A percentile compares a stretch with the other conserved stretches of the same genome.
These are phyloP conservation scores for Pristis pectinata DNA, from an alignment of 2,797 vertebrate genomes.

Conservation along the genomic window DNA sequence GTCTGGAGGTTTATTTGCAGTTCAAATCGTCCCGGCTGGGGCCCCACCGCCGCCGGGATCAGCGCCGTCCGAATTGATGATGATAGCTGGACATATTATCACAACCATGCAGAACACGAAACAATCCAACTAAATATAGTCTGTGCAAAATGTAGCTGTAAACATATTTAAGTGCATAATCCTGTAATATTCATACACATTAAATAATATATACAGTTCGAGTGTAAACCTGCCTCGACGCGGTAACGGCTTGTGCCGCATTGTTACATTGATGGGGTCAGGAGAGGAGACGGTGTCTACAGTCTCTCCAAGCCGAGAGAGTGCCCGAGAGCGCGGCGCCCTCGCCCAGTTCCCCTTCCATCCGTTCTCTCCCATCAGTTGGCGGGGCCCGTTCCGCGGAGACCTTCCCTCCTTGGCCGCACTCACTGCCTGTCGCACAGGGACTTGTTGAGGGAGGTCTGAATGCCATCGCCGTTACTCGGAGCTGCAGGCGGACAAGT, in stretches of 20 bases:
- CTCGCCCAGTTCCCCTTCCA: neutral
- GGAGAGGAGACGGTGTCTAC: too few species aligned
- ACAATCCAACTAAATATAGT: conserved; percentile 25
- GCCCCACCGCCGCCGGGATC: neutral
- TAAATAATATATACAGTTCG: conserved; percentile 37
- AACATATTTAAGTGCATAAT: conserved; percentile 39
- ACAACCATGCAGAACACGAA: conserved; percentile 19
- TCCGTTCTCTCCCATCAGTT: conserved; percentile 36
- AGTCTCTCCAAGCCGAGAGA: neutral
- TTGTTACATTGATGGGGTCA: neutral
- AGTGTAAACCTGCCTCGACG: neutral
- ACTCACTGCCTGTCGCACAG: too few species aligned
- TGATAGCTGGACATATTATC: neutral
- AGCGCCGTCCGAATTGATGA: neutral
- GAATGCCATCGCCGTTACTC: neutral
- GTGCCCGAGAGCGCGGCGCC: neutral
- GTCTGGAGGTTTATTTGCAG: too few species aligned
- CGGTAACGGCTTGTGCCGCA: neutral
- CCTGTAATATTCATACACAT: conserved; percentile 30
- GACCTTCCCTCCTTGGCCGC: too few species aligned
- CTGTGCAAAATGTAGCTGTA: conserved; percentile 37
- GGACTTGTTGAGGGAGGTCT: neutral
- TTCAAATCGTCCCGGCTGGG: neutral
- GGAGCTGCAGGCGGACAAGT: neutral
- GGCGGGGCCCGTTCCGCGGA: neutral